A percentile compares a stretch with the other conserved stretches of the same genome.
Conservation (phyloP, 1,140 invertebrate species). For the Tyrophagus putrescentiae region DNA sequence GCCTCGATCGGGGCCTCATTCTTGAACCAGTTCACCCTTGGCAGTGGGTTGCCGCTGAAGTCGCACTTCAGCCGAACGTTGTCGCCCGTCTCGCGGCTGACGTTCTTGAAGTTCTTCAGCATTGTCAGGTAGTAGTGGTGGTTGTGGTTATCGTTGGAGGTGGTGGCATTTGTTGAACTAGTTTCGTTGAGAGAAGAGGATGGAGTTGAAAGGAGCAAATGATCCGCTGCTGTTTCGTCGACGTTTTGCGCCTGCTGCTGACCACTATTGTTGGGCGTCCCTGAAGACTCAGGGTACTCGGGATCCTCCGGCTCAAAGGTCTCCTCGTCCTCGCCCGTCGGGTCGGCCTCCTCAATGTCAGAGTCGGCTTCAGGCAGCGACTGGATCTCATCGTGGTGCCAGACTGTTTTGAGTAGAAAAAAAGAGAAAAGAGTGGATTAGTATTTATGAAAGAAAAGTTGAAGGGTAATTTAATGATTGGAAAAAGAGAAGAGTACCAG, state of each 20-base stretch:
- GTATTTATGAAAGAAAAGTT: too few species aligned
- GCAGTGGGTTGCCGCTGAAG: conserved; percentile 45
- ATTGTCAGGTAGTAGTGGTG: conserved; percentile 8
- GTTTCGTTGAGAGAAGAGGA: not conserved
- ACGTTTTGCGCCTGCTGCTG: not conserved
- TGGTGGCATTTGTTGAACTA: not conserved
- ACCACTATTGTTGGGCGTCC: not conserved
- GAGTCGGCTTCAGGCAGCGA: not conserved
- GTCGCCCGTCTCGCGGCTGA: conserved; percentile 46
- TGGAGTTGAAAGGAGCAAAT: not conserved
- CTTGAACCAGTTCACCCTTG: conserved; percentile 48
- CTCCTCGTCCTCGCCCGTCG: not conserved
- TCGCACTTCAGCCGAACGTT: conserved; percentile 48
- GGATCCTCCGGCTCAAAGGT: not conserved
- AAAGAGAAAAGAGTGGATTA: too few species aligned
- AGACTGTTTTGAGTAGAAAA: too few species aligned
- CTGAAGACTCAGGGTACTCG: not conserved
- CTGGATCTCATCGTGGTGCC: conserved; percentile 1
- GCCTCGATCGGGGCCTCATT: conserved; percentile 45
- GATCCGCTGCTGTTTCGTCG: not conserved
- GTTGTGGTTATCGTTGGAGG: not conserved
- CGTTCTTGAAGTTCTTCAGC: conserved; percentile 35
- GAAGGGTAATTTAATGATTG: too few species aligned
- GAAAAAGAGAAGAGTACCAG: too few species aligned
- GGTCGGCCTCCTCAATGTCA: not conserved